These are phyloP conservation scores for Geotrypetes seraphini DNA, from an alignment of 2,797 vertebrate genomes.

Conservation along the genomic window DNA sequence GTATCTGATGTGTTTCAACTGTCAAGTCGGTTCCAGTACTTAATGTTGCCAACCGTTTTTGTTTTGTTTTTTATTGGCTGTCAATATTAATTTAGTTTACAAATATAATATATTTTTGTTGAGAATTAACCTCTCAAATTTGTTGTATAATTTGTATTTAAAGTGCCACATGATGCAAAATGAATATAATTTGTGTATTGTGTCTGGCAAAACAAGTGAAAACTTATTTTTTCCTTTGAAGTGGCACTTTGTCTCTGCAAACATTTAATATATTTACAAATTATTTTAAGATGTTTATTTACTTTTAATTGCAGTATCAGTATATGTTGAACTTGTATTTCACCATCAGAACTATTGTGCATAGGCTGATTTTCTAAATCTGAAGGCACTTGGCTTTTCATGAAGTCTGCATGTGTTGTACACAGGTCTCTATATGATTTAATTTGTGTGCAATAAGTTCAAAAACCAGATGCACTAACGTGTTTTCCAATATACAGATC, in stretches of 20 bases:
- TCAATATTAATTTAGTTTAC: slow-evolving; percentile 51
- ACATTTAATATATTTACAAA: slow-evolving; percentile 59
- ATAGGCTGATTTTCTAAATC: too few species aligned
- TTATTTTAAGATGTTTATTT: too few species aligned
- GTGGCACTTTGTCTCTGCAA: slow-evolving; percentile 60
- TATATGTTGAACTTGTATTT: too few species aligned
- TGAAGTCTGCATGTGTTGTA: too few species aligned
- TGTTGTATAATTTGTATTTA: slow-evolving; percentile 46
- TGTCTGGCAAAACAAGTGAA: slow-evolving; percentile 44
- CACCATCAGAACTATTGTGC: too few species aligned
- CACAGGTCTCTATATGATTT: too few species aligned
- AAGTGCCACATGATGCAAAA: slow-evolving; percentile 34
- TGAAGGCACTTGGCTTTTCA: too few species aligned
- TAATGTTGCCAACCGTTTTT: slow-evolving; percentile 45
- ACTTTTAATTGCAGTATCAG: too few species aligned
- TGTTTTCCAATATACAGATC: too few species aligned
- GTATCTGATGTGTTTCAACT: slow-evolving; percentile 20
- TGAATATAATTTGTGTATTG: slow-evolving; percentile 36
- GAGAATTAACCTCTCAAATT: slow-evolving; percentile 32
- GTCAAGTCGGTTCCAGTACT: slow-evolving; percentile 28
- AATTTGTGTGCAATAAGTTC: too few species aligned
- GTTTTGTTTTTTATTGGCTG: slow-evolving; percentile 44
- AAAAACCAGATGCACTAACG: too few species aligned
- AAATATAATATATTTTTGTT: slow-evolving; percentile 29
- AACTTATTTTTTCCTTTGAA: too few species aligned